Base-by-base conservation (phyloP, 1,140 invertebrate genomes). In the Heliothis subflexa region DNA sequence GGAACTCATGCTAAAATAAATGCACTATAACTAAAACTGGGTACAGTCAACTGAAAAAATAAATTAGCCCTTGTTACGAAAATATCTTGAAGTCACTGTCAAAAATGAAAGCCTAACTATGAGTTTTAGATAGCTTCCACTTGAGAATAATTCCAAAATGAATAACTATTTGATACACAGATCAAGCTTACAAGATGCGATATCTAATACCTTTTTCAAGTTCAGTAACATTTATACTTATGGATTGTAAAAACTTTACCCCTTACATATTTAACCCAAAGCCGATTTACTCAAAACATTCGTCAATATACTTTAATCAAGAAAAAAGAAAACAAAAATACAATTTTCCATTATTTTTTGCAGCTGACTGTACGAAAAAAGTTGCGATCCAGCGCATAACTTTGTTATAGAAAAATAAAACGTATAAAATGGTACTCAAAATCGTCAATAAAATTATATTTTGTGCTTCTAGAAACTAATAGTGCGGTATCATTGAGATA, bases 381-480 rank as follows among this genome's bases (percentile, higher is more conserved):
- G 33, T 40, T 40, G 66, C 66, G 66, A 28, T 70, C 66, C 66
- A 28, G 66, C 66, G 66, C 66, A 62, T 52, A 25, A 25, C 40
- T 5, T 54, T 66, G 28, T 64, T 16, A 66, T 68, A 45, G 1
- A 76, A 64, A 76, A 64, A 64, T 33, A 52, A 21, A 64, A 50
- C 16, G n/a, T 73, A 62, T 57, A 64, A 64, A 52, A 66, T 74
- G 25, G 52, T 68, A 79, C 71, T 62, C 33, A 54, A 70, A 45
- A 59, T 52, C 21, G 12, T 13, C 14, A 61, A 66, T 47, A 74
- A 74, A 66, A 68, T 62, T 13, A 66, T 47, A 47, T 45, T 79
- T 79, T 79, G 78, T 79, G 78, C 78, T 74, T 68, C 71, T 57
- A 50, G 62, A 47, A 47, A 47, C 62, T 66, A 66, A 10, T 66